Evolutionary conservation across 2,888 invertebrate species (phyloP), one percentile per base, ranked within the genome.

Genomic region (Caenorhabditis plicata): DNA sequence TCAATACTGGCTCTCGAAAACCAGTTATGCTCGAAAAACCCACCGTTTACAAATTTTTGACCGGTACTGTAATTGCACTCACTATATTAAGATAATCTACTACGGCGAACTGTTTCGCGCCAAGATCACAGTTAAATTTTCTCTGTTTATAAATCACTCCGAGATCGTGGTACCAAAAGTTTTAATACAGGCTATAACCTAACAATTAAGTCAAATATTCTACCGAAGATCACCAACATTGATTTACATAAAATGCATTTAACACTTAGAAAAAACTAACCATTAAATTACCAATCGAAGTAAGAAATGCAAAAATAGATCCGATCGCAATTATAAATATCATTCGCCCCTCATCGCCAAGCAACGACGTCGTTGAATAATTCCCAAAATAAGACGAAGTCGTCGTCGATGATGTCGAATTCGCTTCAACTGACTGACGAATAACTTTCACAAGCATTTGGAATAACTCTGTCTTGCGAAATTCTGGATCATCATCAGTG

Each of bases 261-360:
- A 29, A 36, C 1, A n/a, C 19, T 17, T 33, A 26, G 23, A 29
- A 13, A 26, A 25, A 40, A 48, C 64, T 43, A 17, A 77, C 78
- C 73, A 78, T 73, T 35, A 74, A 54, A 58, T 80, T 80, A 48
- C 80, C 80, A 19, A 70, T 57, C 3, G 73, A 68, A 11, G 80
- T 80, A 36, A 75, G 44, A 9, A 77, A 32, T 7, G 80, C 72
- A 45, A 80, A 74, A 26, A 78, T 39, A 26, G 68, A 53, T 26
- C 80, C 80, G 39, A 73, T 40, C 32, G 68, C 57, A 42, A 75
- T 56, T 45, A 72, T 73, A 35, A 57, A 35, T 17, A 48, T 27
- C 35, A 49, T 36, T 17, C 48, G 48, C 5, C 44, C 47, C 11
- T 47, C 48, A 4, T 44, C 49, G 29, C 61, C 55, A 40, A 52